Evolutionary conservation across 2,797 vertebrate species (phyloP), one percentile per base, ranked within the genome.

Genomic region (Coracias cyanogaster): DNA sequence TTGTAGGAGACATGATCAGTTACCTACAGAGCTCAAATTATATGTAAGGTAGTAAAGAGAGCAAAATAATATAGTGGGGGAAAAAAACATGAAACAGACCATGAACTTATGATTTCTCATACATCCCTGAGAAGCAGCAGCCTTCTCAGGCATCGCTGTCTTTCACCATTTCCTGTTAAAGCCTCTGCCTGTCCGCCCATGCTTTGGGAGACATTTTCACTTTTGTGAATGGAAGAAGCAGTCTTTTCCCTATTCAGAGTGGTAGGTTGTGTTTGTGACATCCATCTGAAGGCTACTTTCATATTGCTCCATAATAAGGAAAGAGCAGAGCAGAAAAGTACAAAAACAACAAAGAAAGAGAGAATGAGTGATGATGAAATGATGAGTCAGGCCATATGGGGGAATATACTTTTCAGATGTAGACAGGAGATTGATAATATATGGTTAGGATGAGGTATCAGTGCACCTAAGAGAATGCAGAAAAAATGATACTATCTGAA

Each of bases 401-500:
- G 3, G 6, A 93, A 74, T 70, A 77, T 83, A 8, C 6, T 74
- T 86, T 84, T 62, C 60, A 89, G 41, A 70, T 48, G 28, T 73
- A 88, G 76, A 45, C 35, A 83, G 61, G 54, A 79, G 43, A 77
- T 54, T 87, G 77, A 87, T 92, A 82, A 2, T 58, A 37, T 37
- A 25, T 55, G 35, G 45, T 91, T 82, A 89, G 72, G 69, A 80
- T 90, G 84, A 83, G 61, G 39, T 51, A 69, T 31, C 65, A 67
- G 8, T 89, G 52, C 55, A 78, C 29, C 45, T 67, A 65, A 62
- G 48, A 73, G 52, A 84, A 80, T 78, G 58, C 43, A 66, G 37
- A 43, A 92, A 91, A 92, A 69, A 60, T 85, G 9, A 91, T 90
- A 71, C 64, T 55, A 60, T 90, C 78, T 91, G 71, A 92, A 48